Evolutionary conservation across 2,888 invertebrate species (phyloP), one percentile per base, ranked within the genome.

Genomic region (Brachyopa scutellaris): DNA sequence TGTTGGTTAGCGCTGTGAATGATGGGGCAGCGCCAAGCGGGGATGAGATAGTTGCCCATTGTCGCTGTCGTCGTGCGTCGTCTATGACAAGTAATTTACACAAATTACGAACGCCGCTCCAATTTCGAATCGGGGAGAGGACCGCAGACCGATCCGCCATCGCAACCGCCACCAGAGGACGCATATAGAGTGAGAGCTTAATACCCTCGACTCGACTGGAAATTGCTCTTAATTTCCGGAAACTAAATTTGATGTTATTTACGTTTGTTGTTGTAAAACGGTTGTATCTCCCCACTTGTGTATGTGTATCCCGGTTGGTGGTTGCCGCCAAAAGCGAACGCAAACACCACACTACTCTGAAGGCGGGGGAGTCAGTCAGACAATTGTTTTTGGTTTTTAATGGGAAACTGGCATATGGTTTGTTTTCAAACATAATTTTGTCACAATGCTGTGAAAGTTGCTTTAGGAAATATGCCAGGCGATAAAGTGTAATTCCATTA

Each of bases 151-250:
- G 47, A 31, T 8, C 47, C 13, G 49, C 15, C 19, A 13, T 15
- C 4, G n/a, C 15, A 9, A 15, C 2, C 5, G 7, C 11, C 7
- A 9, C 1, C 29, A 8, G 11, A 15, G 11, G 13, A 13, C 2
- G 11, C 8, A 3, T 13, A 8, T 26, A 31, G 21, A 31, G 36
- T 21, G 49, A 66, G 51, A 59, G 70, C 76, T 76, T 77, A 82
- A 77, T 82, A 70, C 76, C 69, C 51, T 66, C 76, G 64, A 53
- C 53, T 76, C 82, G 66, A 53, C 76, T 82, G 82, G 76, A 82
- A 82, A 82, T 82, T 82, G 82, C 77, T 82, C 82, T 82, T 82
- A 82, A 82, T 82, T 77, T 82, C 82, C 82, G 82, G 82, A 82
- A 82, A 82, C 82, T 77, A 82, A 77, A 82, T 82, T 82, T 77